These are phyloP conservation scores for Thermophis baileyi DNA, from an alignment of 2,113 vertebrate genomes.

Conservation along the genomic window DNA sequence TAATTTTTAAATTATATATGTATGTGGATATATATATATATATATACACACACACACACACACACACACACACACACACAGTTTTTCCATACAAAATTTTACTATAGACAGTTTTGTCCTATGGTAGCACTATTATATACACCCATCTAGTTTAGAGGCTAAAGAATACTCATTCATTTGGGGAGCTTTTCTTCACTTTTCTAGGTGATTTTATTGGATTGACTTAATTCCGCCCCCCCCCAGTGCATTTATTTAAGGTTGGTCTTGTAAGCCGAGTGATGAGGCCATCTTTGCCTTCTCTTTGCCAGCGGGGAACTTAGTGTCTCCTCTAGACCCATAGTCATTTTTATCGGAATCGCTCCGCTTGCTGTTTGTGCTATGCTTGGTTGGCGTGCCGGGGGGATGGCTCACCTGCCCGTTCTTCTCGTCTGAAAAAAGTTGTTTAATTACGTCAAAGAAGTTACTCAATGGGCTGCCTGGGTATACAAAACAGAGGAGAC, in stretches of 20 bases:
- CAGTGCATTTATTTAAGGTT: conserved; percentile 76
- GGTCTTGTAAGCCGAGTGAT: conserved; percentile 81
- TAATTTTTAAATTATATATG: conserved; percentile 52
- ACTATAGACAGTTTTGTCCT: conserved; percentile 69
- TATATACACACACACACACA: conserved; percentile 77
- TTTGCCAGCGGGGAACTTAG: conserved; percentile 81
- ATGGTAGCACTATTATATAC: conserved; percentile 67
- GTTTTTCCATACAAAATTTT: conserved; percentile 71
- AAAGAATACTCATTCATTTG: conserved; percentile 69
- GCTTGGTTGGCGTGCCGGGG: conserved; percentile 87
- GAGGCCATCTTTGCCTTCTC: conserved; percentile 83
- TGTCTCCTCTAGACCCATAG: conserved; percentile 80
- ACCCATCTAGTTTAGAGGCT: conserved; percentile 71
- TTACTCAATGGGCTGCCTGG: conserved; percentile 96
- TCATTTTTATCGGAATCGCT: conserved; percentile 85
- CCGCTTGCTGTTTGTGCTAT: conserved; percentile 81
- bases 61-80: conserved; percentile 78
- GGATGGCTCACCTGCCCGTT: conserved; percentile 92
- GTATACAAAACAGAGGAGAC: conserved; percentile 81
- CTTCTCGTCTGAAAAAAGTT: conserved; percentile 99
- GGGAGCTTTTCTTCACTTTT: conserved; percentile 35
- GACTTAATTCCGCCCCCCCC: conserved; percentile 53
- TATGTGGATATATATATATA: conserved; percentile 69
- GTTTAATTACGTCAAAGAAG: conserved; percentile 99
- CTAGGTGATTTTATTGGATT: conserved; percentile 48